Percentiles rank a stretch among this genome's conserved stretches.
These are phyloP conservation scores for Carlito syrichta DNA, from an alignment of 2,113 vertebrate species.

Conservation along the genomic window DNA sequence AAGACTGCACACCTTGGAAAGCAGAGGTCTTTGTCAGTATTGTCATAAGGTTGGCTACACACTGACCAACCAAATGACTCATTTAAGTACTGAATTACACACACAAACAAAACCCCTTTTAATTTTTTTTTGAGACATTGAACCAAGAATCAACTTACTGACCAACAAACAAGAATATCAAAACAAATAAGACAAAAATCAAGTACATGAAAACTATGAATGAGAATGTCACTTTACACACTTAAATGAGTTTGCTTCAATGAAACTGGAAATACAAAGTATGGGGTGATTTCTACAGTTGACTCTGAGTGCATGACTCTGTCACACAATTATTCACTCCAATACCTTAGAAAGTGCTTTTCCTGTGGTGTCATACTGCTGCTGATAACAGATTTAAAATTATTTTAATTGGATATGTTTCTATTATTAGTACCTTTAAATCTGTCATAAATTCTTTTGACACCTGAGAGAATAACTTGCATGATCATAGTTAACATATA, in stretches of 20 bases:
- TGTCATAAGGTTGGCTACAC: neutral
- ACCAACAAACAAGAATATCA: neutral
- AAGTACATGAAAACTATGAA: neutral
- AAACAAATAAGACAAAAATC: neutral
- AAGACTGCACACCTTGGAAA: neutral
- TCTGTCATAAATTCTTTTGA: neutral
- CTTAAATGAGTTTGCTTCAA: neutral
- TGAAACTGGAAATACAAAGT: neutral
- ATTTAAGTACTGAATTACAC: neutral
- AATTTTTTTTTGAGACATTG: neutral
- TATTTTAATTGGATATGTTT: neutral
- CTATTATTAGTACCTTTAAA: neutral
- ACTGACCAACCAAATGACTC: neutral
- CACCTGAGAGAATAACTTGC: neutral
- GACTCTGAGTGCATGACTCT: neutral
- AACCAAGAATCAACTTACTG: neutral
- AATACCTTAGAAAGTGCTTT: neutral
- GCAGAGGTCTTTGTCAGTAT: neutral
- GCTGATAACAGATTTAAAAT: neutral
- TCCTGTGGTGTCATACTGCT: neutral
- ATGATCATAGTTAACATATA: neutral
- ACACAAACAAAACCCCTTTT: neutral
- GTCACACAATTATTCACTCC: neutral
- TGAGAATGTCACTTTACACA: neutral
- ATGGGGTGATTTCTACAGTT: neutral